phyloP scores from a whole-genome alignment of 1,140 invertebrate species.

The Sitophilus oryzae region DNA sequence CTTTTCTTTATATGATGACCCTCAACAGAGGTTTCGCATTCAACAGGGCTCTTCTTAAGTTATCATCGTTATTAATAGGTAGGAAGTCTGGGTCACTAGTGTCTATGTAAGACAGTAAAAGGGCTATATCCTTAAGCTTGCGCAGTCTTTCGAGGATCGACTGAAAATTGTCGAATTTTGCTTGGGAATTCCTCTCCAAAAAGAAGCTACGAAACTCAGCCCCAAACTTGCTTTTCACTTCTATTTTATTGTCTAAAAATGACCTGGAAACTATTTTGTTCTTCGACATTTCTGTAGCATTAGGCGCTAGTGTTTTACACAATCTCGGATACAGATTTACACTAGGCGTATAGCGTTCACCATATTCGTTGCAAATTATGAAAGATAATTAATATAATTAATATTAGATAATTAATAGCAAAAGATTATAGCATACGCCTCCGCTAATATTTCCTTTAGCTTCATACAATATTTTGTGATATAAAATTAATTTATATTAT shows the following conservation, averaged over 20 bases:
- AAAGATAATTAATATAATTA: no score
- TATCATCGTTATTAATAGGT: constrained; percentile 99
- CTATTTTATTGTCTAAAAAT: constrained; percentile 56
- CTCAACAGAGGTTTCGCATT: constrained; percentile 83
- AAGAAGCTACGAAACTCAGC: constrained; percentile 95
- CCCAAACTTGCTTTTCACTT: constrained; percentile 86
- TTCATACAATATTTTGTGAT: no score
- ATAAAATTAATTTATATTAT: no score
- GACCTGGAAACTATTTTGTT: constrained; percentile 54
- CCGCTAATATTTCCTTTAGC: no score
- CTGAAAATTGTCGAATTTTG: constrained; percentile 82
- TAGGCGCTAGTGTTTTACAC: constrained; percentile 1
- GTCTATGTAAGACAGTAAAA: constrained; percentile 93
- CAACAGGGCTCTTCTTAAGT: constrained; percentile 77
- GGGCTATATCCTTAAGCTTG: constrained; percentile 75
- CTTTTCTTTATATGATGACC: constrained; percentile 90
- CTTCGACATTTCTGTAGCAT: constrained; percentile 55
- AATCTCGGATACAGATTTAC: no score
- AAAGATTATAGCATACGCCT: no score
- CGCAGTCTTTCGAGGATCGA: constrained; percentile 80
- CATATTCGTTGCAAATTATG: no score
- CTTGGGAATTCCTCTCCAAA: constrained; percentile 63
- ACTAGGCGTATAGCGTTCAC: not conserved
- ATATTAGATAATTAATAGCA: no score
- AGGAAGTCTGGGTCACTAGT: constrained; percentile 90